A percentile compares a stretch with the other conserved stretches of the same genome.
phyloP scores from a whole-genome alignment of 2,797 vertebrate genomes.

The Muscicapa comitata region DNA sequence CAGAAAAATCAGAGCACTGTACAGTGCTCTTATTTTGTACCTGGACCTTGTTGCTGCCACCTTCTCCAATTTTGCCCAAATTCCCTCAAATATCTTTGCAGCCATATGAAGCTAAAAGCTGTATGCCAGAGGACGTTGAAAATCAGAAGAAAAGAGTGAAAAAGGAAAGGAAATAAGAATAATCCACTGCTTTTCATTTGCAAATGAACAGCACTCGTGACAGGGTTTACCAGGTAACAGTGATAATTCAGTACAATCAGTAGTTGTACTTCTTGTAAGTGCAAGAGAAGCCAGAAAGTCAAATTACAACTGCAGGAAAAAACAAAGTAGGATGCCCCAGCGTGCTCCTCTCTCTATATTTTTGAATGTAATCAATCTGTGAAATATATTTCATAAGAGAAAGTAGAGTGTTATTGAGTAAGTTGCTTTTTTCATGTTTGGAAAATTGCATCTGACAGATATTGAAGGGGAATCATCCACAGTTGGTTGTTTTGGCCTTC shows the following conservation, averaged over 20 bases:
- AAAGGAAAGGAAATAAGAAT: background rate
- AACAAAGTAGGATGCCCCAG: background rate
- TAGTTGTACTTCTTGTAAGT: background rate
- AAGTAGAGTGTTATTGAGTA: background rate
- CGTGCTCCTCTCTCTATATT: background rate
- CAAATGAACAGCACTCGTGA: background rate
- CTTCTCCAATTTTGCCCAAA: background rate
- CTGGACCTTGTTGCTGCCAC: background rate
- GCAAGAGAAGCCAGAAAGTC: background rate
- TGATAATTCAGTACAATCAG: background rate
- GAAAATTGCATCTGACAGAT: background rate
- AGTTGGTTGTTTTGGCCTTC: background rate
- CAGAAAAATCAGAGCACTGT: background rate
- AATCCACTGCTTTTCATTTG: background rate
- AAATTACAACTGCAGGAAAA: fast-evolving
- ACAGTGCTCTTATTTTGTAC: background rate
- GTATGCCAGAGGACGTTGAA: background rate
- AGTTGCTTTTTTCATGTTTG: background rate
- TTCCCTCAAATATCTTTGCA: background rate
- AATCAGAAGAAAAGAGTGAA: background rate
- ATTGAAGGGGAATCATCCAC: background rate
- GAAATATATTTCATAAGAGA: background rate
- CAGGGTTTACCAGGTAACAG: background rate
- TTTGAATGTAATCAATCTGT: background rate
- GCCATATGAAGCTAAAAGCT: background rate